Conservation (phyloP, 1,140 invertebrate genomes). For the Ceratosolen fusciceps region DNA sequence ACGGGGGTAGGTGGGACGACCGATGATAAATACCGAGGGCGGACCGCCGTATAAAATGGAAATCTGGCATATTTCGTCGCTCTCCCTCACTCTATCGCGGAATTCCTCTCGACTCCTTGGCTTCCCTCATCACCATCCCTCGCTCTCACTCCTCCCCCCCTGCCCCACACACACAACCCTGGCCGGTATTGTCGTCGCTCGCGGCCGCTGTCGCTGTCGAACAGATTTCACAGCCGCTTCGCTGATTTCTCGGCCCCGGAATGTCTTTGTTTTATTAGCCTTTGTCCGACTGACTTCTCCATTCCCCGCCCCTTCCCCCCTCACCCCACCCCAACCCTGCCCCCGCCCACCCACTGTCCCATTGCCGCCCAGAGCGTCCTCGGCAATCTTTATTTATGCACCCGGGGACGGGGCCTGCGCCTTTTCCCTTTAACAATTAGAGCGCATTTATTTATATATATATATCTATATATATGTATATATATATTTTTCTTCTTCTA, state of each 20-base stretch:
- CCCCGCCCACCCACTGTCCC: too few species aligned
- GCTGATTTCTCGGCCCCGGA: neutral
- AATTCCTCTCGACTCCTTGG: slow-evolving; percentile 30
- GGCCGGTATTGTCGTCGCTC: neutral
- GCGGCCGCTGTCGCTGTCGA: neutral
- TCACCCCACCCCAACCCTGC: too few species aligned
- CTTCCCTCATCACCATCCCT: neutral
- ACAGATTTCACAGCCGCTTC: slow-evolving; percentile 20
- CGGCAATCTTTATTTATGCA: too few species aligned
- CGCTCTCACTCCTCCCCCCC: neutral
- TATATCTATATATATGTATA: too few species aligned
- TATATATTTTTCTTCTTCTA: too few species aligned
- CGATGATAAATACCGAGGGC: slow-evolving; percentile 40
- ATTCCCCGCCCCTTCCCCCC: too few species aligned
- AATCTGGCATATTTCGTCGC: slow-evolving; percentile 43
- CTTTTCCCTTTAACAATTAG: neutral
- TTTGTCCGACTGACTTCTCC: slow-evolving; percentile 9
- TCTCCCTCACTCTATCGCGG: too few species aligned
- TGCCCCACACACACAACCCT: too few species aligned
- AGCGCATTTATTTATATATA: neutral
- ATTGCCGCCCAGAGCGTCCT: too few species aligned
- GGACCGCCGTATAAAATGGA: slow-evolving; percentile 30
- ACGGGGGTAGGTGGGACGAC: slow-evolving; percentile 13
- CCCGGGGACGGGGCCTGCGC: too few species aligned
- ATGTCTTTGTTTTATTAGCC: slow-evolving; percentile 35